Conservation (phyloP, 1,140 invertebrate species). For the Drosophila biarmipes region DNA sequence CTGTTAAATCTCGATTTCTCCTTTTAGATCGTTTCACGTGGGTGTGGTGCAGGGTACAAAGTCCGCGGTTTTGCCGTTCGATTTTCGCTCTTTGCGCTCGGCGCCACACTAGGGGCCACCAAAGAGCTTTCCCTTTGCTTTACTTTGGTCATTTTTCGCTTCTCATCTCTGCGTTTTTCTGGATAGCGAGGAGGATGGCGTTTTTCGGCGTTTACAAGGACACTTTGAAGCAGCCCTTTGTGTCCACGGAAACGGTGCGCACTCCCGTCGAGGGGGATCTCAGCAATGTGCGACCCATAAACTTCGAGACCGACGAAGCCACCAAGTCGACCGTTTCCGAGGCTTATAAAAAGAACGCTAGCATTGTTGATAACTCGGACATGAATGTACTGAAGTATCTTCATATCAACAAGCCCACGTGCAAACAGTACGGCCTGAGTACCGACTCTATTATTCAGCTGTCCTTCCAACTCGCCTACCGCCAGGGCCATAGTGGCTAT, state of each 20-base stretch:
- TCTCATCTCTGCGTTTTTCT: too few species aligned
- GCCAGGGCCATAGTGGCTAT: conserved; percentile 89
- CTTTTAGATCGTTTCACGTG: too few species aligned
- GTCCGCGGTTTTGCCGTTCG: too few species aligned
- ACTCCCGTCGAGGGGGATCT: conserved; percentile 79
- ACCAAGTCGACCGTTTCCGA: conserved; percentile 88
- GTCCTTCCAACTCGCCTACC: conserved; percentile 96
- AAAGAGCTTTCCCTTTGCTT: too few species aligned
- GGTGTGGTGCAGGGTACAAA: too few species aligned
- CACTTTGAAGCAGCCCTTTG: conserved; percentile 87
- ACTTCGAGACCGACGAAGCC: conserved; percentile 91
- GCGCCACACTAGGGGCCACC: too few species aligned
- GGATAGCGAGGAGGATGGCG: too few species aligned
- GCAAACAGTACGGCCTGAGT: conserved; percentile 94
- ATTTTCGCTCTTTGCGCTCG: too few species aligned
- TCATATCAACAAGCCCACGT: conserved; percentile 90
- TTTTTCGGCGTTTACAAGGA: too few species aligned
- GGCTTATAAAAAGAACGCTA: conserved; percentile 89
- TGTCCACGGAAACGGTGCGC: conserved; percentile 85
- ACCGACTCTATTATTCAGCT: conserved; percentile 98
- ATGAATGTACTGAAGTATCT: conserved; percentile 91
- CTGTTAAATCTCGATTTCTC: too few species aligned
- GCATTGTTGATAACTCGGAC: conserved; percentile 88
- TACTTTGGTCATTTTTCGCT: too few species aligned
- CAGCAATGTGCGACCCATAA: conserved; percentile 71